Evolutionary conservation across 1,140 invertebrate genomes (phyloP).

Genomic region (Apis laboriosa): DNA sequence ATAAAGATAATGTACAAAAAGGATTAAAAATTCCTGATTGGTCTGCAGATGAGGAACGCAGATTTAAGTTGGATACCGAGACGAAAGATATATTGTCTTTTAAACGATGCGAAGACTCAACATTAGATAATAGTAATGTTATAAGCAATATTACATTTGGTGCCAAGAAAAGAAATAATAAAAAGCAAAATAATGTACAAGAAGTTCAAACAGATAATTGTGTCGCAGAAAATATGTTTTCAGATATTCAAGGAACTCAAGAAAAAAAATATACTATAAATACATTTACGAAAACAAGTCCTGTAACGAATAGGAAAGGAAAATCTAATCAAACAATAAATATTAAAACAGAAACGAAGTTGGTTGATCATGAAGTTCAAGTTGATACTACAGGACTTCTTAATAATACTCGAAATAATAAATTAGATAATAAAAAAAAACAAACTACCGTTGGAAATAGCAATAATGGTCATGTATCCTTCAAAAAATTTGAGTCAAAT

Average conservation of each 20-base stretch:
- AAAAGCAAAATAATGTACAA: slow-evolving; percentile 48
- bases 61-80: slow-evolving; percentile 73
- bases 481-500: slow-evolving; percentile 75
- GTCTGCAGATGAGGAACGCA: slow-evolving; percentile 72
- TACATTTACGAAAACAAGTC: slow-evolving; percentile 65
- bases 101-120: slow-evolving; percentile 56
- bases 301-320: slow-evolving; percentile 64
- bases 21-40: slow-evolving; percentile 71
- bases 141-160: slow-evolving; percentile 41
- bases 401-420: slow-evolving; percentile 61
- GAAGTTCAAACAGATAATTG: slow-evolving; percentile 52
- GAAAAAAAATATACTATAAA: slow-evolving; percentile 58
- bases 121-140: slow-evolving; percentile 47
- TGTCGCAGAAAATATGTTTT: slow-evolving; percentile 1
- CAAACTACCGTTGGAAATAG: slow-evolving; percentile 56
- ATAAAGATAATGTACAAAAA: slow-evolving; percentile 67
- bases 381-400: slow-evolving; percentile 36
- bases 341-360: slow-evolving; percentile 70
- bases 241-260: slow-evolving; percentile 43
- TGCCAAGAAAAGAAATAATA: slow-evolving; percentile 51
- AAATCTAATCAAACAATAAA: slow-evolving; percentile 55
- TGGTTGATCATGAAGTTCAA: slow-evolving; percentile 65
- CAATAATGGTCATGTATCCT: slow-evolving; percentile 68
- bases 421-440: slow-evolving; percentile 71
- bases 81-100: slow-evolving; percentile 63